phyloP scores from a whole-genome alignment of 2,113 vertebrate genomes.

The Dipodomys merriami region DNA sequence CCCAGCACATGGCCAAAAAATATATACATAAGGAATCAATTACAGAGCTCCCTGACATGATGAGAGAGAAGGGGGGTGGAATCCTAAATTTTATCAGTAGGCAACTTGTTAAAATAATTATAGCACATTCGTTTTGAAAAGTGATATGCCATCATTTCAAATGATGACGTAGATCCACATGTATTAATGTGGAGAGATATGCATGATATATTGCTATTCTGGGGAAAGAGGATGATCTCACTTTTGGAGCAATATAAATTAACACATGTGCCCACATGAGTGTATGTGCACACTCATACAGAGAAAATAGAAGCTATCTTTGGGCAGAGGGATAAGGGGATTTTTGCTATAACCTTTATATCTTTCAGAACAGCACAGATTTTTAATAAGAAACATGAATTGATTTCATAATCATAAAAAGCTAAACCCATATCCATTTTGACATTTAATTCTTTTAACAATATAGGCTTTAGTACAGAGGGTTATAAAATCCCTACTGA shows the following conservation, averaged over 20 bases:
- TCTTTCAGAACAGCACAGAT: constrained; percentile 2
- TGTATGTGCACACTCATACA: neutral
- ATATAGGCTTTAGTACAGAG: neutral
- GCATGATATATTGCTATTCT: neutral
- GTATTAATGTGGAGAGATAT: constrained; percentile 36
- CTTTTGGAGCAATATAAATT: constrained; percentile 45
- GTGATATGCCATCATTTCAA: constrained; percentile 45
- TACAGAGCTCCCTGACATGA: constrained; percentile 46
- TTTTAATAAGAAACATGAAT: constrained; percentile 26
- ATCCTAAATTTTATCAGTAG: constrained; percentile 51
- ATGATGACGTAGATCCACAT: constrained; percentile 16
- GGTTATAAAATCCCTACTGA: neutral
- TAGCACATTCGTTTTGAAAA: constrained; percentile 46
- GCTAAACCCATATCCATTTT: constrained; percentile 30
- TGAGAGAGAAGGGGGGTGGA: neutral
- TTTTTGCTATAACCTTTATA: constrained; percentile 28
- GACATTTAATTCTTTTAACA: constrained; percentile 36
- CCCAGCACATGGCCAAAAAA: constrained; percentile 40
- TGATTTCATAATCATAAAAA: constrained; percentile 43
- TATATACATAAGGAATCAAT: constrained; percentile 51
- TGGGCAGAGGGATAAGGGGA: neutral
- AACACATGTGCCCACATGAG: neutral
- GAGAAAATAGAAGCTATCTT: neutral
- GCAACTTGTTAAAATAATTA: constrained; percentile 47
- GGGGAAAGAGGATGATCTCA: constrained; percentile 48